Base-by-base conservation (phyloP, 2,113 vertebrate genomes). In the Potamarius usumacintae region DNA sequence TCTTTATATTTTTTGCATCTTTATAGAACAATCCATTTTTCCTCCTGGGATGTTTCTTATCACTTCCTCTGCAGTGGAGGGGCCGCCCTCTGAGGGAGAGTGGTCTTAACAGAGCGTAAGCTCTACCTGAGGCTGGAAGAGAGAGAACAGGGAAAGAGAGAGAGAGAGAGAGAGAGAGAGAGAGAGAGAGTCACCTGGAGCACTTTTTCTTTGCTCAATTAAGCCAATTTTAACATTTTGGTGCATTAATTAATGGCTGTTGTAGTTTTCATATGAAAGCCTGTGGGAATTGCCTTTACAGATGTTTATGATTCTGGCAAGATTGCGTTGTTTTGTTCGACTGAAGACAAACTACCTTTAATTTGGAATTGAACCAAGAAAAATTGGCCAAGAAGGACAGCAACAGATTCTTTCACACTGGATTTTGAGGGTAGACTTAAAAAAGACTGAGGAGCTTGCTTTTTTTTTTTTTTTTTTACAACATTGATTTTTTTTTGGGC, bases 71-170 rank as follows among this genome's bases (percentile, higher is more conserved):
- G 93, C 88, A 92, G 92, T 90, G 92, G 92, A 90, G 92, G 90
- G 90, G 93, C 91, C 88, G 92, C 92, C 86, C 88, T 93, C 90
- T 93, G 91, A 93, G 92, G 91, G 52, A 88, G 93, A 92, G 91
- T 91, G 93, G 91, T 92, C 90, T 93, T 92, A 90, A 90, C 94
- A 93, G 92, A 91, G 91, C 93, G 84, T 91, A n/a, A 93, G 93
- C 93, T 92, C 87, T 93, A 95, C 94, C 95, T 94, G 93, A 94
- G 93, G 93, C 93, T 91, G 86, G 92, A 72, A 93, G 65, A 85
- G 67, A 81, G 62, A 63, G 63, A 80, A 62, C 27, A 7, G 57
- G 27, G 58, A 53, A 69, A 77, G 30, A 60, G 50, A 65, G 18
- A 93, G 63, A 63, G 74, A 63, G 63, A 93, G 63, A 63, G 74